phyloP scores from a whole-genome alignment of 2,797 vertebrate genomes.

The Eupleurogrammus muticus region DNA sequence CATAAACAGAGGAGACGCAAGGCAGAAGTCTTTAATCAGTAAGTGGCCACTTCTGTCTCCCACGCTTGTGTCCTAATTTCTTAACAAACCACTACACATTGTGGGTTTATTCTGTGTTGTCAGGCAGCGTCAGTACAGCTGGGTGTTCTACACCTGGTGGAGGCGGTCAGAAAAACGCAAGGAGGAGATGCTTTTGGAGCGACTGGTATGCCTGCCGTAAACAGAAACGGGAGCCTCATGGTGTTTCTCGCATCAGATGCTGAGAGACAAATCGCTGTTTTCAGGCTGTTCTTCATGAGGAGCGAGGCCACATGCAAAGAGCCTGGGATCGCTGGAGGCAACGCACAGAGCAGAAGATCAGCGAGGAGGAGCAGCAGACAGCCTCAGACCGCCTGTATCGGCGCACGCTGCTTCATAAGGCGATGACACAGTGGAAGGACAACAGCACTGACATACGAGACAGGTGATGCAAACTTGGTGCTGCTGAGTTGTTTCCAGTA shows the following conservation, averaged over 20 bases:
- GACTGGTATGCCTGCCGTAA: constrained; percentile 78
- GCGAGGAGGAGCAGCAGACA: constrained; percentile 66
- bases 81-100: neutral
- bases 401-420: constrained; percentile 70
- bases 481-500: neutral
- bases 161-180: constrained; percentile 70
- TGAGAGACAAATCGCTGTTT: neutral
- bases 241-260: neutral
- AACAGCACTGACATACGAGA: constrained; percentile 58
- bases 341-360: constrained; percentile 49
- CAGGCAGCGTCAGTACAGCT: constrained; percentile 75
- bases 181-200: constrained; percentile 81
- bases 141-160: constrained; percentile 87
- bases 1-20: constrained; percentile 53
- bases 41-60: constrained; percentile 22
- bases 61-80: neutral
- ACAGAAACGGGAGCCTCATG: constrained; percentile 2
- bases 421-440: constrained; percentile 84
- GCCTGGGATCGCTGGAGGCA: constrained; percentile 85
- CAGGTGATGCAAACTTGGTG: constrained; percentile 50
- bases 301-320: constrained; percentile 66
- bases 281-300: constrained; percentile 87
- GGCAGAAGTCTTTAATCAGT: constrained; percentile 73
- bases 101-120: constrained; percentile 15
- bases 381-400: constrained; percentile 71